Conservation (phyloP, 2,888 invertebrate species). For the Caenorhabditis uteleia region DNA sequence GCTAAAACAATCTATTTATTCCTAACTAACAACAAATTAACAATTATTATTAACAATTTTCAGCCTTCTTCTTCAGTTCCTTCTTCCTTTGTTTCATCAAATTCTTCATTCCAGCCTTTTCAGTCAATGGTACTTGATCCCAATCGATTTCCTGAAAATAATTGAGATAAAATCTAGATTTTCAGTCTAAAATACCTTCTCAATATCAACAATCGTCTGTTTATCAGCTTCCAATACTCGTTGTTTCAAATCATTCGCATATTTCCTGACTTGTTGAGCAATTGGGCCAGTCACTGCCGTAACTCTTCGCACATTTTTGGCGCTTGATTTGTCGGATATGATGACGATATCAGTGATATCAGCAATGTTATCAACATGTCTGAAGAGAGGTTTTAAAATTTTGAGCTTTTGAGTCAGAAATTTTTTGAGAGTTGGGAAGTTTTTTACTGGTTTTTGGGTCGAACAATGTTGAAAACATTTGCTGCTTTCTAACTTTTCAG, state of each 20-base stretch:
- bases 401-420: no score
- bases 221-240: conserved; percentile 4
- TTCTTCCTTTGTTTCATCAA: no score
- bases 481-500: no score
- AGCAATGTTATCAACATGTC: conserved; percentile 20
- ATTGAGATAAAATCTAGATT: background rate
- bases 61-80: no score
- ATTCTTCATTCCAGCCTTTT: no score
- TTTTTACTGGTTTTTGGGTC: no score
- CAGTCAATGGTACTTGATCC: conserved; percentile 26
- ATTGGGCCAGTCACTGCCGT: conserved; percentile 26
- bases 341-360: conserved; percentile 17
- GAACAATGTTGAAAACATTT: no score
- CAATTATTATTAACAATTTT: no score
- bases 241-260: conserved; percentile 9
- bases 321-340: conserved; percentile 29
- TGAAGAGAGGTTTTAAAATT: conserved; percentile 8
- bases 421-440: no score
- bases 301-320: conserved; percentile 20
- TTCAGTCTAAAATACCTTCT: background rate
- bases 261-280: conserved; percentile 13
- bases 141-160: conserved; percentile 25
- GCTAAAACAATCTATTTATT: no score
- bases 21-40: no score
- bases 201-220: background rate